Conservation (phyloP, 2,888 invertebrate genomes). For the Drosophila colorata region DNA sequence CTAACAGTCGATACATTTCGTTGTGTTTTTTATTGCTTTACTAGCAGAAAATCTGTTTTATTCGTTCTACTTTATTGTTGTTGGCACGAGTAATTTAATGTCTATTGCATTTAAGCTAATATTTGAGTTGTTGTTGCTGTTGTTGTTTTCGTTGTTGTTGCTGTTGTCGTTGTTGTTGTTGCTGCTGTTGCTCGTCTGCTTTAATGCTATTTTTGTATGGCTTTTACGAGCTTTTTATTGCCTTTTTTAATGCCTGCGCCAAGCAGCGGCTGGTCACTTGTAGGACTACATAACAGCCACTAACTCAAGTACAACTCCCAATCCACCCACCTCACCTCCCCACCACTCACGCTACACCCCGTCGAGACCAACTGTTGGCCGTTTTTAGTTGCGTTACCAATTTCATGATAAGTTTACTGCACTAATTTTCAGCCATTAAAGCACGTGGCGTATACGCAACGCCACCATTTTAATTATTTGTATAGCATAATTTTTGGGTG, state of each 20-base stretch:
- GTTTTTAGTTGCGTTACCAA: conserved; percentile 38
- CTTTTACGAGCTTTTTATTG: conserved; percentile 77
- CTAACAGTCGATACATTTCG: conserved; percentile 26
- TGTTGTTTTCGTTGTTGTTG: conserved; percentile 24
- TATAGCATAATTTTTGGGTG: conserved; percentile 35
- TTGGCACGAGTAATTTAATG: conserved; percentile 75
- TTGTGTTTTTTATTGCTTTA: conserved; percentile 71
- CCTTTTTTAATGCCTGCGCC: conserved; percentile 67
- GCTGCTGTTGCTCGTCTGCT: conserved; percentile 30
- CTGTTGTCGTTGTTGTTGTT: conserved; percentile 17
- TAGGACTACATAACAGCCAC: conserved; percentile 23
- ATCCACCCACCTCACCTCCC: conserved; percentile 1
- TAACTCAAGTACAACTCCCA: conserved; percentile 1
- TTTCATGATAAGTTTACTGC: conserved; percentile 61
- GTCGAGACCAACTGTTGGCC: conserved; percentile 27
- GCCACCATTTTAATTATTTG: conserved; percentile 64
- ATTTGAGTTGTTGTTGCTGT: conserved; percentile 57
- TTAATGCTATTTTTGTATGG: conserved; percentile 58
- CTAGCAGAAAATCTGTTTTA: conserved; percentile 81
- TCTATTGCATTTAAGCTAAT: conserved; percentile 78
- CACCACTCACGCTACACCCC: conserved; percentile 10
- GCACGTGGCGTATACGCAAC: conserved; percentile 44
- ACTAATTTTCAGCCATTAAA: conserved; percentile 74
- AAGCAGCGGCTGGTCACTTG: conserved; percentile 60
- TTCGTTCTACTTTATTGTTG: conserved; percentile 72